A percentile compares a stretch with the other conserved stretches of the same genome.
Conservation (phyloP, 2,888 invertebrate genomes). For the Shargacucullia verbasci region DNA sequence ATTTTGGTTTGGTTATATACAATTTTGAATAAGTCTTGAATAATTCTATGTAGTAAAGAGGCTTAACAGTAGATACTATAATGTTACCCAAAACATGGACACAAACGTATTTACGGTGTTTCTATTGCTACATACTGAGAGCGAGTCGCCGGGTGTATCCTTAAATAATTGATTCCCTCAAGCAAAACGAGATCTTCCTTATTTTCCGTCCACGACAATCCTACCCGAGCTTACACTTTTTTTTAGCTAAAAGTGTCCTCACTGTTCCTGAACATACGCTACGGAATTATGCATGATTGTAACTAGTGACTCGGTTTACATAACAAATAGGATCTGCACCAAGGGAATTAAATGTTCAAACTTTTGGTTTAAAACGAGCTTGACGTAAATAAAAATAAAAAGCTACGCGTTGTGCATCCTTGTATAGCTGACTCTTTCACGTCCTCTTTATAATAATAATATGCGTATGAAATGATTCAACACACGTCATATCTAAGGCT, state of each 20-base stretch:
- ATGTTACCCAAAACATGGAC: constrained; percentile 19
- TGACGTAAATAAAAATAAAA: constrained; percentile 2
- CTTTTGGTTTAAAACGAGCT: constrained; percentile 27
- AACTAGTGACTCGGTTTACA: constrained; percentile 48
- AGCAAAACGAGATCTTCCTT: constrained; percentile 49
- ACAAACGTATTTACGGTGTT: constrained; percentile 25
- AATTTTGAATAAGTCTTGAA: no score
- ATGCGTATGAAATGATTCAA: constrained; percentile 5
- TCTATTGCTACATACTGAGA: constrained; percentile 26
- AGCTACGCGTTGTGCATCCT: neutral
- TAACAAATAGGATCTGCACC: constrained; percentile 39
- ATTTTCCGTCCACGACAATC: constrained; percentile 42
- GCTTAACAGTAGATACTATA: neutral
- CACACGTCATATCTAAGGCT: constrained; percentile 18
- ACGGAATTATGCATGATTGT: constrained; percentile 49
- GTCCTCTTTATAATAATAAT: constrained; percentile 21
- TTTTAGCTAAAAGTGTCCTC: constrained; percentile 29
- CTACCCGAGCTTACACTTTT: constrained; percentile 31
- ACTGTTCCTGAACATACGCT: constrained; percentile 29
- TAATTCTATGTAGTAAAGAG: neutral
- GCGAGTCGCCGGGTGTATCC: constrained; percentile 35
- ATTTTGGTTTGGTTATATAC: no score
- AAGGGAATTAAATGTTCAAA: constrained; percentile 31
- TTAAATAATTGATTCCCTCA: constrained; percentile 61
- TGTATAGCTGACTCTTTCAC: neutral